phyloP scores from a whole-genome alignment of 2,888 invertebrate species.

The Celastrina argiolus region DNA sequence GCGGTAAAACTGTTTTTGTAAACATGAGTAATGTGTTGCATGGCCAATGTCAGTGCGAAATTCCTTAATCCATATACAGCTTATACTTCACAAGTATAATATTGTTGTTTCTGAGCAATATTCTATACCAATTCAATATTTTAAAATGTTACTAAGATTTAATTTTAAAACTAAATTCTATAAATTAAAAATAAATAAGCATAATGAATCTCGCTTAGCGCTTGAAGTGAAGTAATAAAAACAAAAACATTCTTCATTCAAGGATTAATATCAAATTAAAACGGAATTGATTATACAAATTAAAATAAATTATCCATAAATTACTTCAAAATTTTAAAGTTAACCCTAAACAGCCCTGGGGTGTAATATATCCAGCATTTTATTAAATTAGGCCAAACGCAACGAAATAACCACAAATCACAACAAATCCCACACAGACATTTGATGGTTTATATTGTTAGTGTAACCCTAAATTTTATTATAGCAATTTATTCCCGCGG shows the following conservation, averaged over 20 bases:
- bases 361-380: slow-evolving; percentile 24
- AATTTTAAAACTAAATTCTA: not conserved
- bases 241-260: not conserved
- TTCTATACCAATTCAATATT: too few species aligned
- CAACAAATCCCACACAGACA: slow-evolving; percentile 41
- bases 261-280: not conserved
- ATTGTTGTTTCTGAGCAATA: not conserved
- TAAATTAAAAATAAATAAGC: too few species aligned
- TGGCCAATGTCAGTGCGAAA: not conserved
- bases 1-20: not conserved
- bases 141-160: not conserved
- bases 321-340: slow-evolving; percentile 50
- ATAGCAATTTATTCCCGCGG: slow-evolving; percentile 30
- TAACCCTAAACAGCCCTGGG: slow-evolving; percentile 36
- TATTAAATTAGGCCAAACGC: slow-evolving; percentile 46
- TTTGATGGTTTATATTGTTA: slow-evolving; percentile 33
- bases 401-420: slow-evolving; percentile 48
- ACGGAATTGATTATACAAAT: not conserved
- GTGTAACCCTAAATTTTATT: slow-evolving; percentile 32
- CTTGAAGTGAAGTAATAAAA: not conserved
- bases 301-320: slow-evolving; percentile 35
- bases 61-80: not conserved
- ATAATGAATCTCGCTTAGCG: not conserved
- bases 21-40: not conserved
- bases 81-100: not conserved